Conservation (phyloP, 2,113 vertebrate genomes). For the Muscicapa adusta region DNA sequence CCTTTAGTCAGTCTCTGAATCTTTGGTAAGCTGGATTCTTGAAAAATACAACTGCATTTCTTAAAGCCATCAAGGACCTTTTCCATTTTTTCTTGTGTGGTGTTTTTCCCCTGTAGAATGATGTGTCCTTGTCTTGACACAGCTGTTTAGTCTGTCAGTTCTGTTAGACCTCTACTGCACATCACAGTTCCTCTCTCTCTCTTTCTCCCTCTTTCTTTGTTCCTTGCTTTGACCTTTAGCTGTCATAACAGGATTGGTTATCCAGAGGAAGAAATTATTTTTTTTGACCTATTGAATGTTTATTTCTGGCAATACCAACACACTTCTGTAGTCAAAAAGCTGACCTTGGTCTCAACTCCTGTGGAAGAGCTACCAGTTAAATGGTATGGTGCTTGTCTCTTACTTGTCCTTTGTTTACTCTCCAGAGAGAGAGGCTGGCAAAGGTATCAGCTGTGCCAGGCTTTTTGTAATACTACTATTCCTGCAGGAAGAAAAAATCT, state of each 20-base stretch:
- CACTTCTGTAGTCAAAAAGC: background rate
- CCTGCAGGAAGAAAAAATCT: background rate
- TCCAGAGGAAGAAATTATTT: background rate
- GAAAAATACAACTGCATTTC: background rate
- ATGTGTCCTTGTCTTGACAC: background rate
- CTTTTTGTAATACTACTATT: background rate
- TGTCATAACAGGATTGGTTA: background rate
- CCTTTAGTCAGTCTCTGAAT: background rate
- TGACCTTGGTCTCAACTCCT: background rate
- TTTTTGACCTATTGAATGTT: background rate
- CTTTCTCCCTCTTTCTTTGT: background rate
- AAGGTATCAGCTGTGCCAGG: background rate
- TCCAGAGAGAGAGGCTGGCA: background rate
- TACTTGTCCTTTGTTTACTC: background rate
- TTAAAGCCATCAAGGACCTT: background rate
- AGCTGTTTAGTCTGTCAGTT: background rate
- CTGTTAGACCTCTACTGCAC: background rate
- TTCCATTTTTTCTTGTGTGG: background rate
- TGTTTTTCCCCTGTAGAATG: background rate
- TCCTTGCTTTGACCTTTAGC: background rate
- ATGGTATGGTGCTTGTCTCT: background rate
- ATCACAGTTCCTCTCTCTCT: background rate
- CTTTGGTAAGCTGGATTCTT: background rate
- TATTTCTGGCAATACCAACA: background rate
- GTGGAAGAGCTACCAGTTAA: background rate